Percentiles rank a stretch among this genome's conserved stretches.
Evolutionary conservation across 2,888 invertebrate genomes (phyloP).

Genomic region (Pollenia labialis): DNA sequence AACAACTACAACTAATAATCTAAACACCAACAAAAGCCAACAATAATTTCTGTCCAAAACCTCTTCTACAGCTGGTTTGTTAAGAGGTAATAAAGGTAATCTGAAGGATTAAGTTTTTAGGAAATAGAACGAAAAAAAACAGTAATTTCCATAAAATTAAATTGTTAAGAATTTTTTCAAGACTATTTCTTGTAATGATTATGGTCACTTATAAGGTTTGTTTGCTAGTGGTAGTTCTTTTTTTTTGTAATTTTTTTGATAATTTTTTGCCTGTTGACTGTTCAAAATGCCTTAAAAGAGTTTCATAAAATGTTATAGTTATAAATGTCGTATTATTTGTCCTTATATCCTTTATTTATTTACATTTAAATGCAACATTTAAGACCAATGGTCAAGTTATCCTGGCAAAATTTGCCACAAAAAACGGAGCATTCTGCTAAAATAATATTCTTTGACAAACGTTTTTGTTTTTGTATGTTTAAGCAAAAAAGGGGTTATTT

Average conservation of each 20-base stretch:
- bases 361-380: constrained; percentile 53
- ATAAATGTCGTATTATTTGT: constrained; percentile 61
- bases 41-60: background rate
- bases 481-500: constrained; percentile 1
- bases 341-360: constrained; percentile 54
- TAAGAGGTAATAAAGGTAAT: constrained; percentile 57
- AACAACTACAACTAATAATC: background rate
- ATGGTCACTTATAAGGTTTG: constrained; percentile 20
- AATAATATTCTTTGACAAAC: constrained; percentile 55
- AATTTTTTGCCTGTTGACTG: constrained; percentile 56
- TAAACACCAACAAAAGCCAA: background rate
- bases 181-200: background rate
- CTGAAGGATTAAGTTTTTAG: constrained; percentile 38
- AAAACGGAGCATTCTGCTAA: constrained; percentile 36
- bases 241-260: background rate
- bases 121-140: background rate
- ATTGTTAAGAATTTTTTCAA: constrained; percentile 1
- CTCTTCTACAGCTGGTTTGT: constrained; percentile 20
- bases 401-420: constrained; percentile 22
- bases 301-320: constrained; percentile 59
- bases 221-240: background rate
- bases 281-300: constrained; percentile 41
- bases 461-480: constrained; percentile 32
- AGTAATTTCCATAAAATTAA: constrained; percentile 46
- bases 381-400: constrained; percentile 67